Evolutionary conservation across 2,888 invertebrate genomes (phyloP).

Genomic region (Cinara cedri): DNA sequence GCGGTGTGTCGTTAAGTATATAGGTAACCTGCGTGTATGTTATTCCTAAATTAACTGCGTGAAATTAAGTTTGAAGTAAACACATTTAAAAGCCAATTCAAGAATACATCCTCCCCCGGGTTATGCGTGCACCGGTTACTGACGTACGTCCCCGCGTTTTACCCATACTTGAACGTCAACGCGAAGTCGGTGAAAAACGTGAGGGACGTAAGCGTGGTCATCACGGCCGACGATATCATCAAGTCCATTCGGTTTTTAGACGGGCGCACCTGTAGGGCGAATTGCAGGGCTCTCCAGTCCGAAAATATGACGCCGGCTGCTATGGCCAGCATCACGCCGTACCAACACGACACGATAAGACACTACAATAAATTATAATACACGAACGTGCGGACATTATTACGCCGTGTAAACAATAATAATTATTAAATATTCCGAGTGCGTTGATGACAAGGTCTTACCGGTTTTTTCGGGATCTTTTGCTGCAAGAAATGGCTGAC

Average conservation of each 20-base stretch:
- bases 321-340: slow-evolving; percentile 70
- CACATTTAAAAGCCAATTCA: background rate
- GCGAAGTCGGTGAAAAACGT: slow-evolving; percentile 71
- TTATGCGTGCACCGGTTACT: no score
- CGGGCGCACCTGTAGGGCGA: slow-evolving; percentile 67
- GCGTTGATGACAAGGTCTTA: slow-evolving; percentile 59
- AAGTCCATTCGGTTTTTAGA: slow-evolving; percentile 74
- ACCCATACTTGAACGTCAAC: slow-evolving; percentile 66
- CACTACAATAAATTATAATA: slow-evolving; percentile 62
- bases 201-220: slow-evolving; percentile 69
- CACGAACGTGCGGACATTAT: no score
- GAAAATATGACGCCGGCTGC: slow-evolving; percentile 72
- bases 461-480: slow-evolving; percentile 70
- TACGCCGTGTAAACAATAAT: no score
- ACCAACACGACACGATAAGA: slow-evolving; percentile 69
- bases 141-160: no score
- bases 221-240: slow-evolving; percentile 71
- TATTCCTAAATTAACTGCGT: no score
- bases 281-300: slow-evolving; percentile 64
- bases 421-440: no score
- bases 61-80: background rate
- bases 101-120: background rate
- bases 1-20: no score
- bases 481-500: slow-evolving; percentile 70
- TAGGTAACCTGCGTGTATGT: no score